Conservation (phyloP, 2,113 vertebrate species). For the Chrysemys picta region DNA sequence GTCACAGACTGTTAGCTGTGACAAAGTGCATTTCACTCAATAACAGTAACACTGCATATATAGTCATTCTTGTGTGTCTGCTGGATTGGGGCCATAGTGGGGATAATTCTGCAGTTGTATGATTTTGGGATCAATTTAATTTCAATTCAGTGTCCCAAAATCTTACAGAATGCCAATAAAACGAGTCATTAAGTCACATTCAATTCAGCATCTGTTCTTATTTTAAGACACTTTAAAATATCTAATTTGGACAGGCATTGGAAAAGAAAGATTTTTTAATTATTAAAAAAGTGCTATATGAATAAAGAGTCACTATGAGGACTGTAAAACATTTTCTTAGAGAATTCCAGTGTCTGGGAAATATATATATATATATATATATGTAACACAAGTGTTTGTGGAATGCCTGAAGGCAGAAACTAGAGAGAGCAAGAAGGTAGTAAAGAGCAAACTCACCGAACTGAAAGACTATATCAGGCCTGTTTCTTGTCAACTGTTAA, state of each 20-base stretch:
- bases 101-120: neutral
- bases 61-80: neutral
- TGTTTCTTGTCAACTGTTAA: neutral
- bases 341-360: neutral
- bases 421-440: neutral
- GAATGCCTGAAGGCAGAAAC: neutral
- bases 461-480: neutral
- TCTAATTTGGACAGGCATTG: neutral
- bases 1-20: no score
- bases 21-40: no score
- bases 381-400: neutral
- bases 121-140: neutral
- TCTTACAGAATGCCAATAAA: neutral
- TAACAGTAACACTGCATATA: fast-evolving
- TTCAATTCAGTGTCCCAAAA: neutral
- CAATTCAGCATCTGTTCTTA: neutral
- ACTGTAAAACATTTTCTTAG: neutral
- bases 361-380: neutral
- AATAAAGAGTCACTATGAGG: neutral
- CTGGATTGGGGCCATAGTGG: fast-evolving
- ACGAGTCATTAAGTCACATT: neutral
- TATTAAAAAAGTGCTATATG: neutral
- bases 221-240: neutral
- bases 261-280: neutral
- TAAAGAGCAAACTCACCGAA: neutral